Conservation (phyloP, 1,140 invertebrate species). For the Scaptomyza graminum region DNA sequence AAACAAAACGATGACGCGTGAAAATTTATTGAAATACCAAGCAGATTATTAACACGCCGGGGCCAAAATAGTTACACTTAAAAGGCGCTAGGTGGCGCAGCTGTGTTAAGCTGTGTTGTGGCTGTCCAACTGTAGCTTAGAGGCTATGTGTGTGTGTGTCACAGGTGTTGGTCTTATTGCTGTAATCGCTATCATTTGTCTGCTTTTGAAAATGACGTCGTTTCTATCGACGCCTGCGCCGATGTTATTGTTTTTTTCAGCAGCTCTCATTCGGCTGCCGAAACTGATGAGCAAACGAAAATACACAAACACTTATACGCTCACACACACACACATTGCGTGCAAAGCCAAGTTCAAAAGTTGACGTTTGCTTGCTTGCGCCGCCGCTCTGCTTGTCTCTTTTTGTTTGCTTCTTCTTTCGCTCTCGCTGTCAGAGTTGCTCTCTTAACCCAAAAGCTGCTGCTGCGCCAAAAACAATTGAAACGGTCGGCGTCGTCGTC, state of each 20-base stretch:
- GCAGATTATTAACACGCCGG: constrained; percentile 11
- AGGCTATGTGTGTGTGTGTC: constrained; percentile 14
- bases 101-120: neutral
- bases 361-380: constrained; percentile 32
- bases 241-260: constrained; percentile 2
- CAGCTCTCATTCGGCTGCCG: constrained; percentile 31
- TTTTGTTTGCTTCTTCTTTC: neutral
- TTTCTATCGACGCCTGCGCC: constrained; percentile 28
- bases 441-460: constrained; percentile 45
- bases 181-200: constrained; percentile 34
- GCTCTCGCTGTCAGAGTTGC: neutral
- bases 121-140: constrained; percentile 35
- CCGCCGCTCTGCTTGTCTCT: constrained; percentile 13
- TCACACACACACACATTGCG: constrained; percentile 28
- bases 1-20: constrained; percentile 38
- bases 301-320: constrained; percentile 24
- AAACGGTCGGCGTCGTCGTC: constrained; percentile 20
- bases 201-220: constrained; percentile 55
- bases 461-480: constrained; percentile 62
- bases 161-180: constrained; percentile 30
- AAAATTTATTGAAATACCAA: constrained; percentile 35
- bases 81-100: constrained; percentile 41
- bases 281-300: constrained; percentile 46
- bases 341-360: constrained; percentile 74
- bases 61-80: neutral